Evolutionary conservation across 2,113 vertebrate species (phyloP).

Genomic region (Ailuropoda melanoleuca): DNA sequence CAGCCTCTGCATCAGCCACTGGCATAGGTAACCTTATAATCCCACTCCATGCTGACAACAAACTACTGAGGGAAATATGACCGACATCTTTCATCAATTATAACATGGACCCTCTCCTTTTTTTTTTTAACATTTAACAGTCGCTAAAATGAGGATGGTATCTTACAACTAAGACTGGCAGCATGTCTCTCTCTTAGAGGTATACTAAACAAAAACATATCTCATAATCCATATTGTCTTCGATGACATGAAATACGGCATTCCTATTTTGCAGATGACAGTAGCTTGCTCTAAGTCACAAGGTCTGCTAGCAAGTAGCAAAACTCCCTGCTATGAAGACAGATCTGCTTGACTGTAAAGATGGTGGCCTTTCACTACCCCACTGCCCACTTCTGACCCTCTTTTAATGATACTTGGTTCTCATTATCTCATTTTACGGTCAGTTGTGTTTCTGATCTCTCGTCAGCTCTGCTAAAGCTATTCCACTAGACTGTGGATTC

Average conservation of each 20-base stretch:
- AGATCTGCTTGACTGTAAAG: not conserved
- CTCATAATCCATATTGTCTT: not conserved
- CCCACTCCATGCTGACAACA: not conserved
- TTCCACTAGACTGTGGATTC: not conserved
- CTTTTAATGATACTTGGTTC: not conserved
- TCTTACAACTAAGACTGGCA: not conserved
- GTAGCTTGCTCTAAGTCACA: not conserved
- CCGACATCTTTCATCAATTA: not conserved
- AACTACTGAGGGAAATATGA: not conserved
- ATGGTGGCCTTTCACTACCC: not conserved
- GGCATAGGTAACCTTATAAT: not conserved
- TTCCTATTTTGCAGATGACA: not conserved
- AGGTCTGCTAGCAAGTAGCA: not conserved
- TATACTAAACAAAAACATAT: not conserved
- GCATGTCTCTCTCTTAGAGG: not conserved
- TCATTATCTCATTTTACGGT: not conserved
- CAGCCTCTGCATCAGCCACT: not conserved
- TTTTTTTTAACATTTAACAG: not conserved
- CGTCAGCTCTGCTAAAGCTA: not conserved
- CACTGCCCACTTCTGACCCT: not conserved
- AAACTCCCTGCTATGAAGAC: not conserved
- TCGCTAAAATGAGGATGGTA: not conserved
- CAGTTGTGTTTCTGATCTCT: not conserved
- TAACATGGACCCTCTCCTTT: not conserved
- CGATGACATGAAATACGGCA: not conserved